These are phyloP conservation scores for Cercopithecus mona DNA, from an alignment of 2,113 vertebrate species.

Conservation along the genomic window DNA sequence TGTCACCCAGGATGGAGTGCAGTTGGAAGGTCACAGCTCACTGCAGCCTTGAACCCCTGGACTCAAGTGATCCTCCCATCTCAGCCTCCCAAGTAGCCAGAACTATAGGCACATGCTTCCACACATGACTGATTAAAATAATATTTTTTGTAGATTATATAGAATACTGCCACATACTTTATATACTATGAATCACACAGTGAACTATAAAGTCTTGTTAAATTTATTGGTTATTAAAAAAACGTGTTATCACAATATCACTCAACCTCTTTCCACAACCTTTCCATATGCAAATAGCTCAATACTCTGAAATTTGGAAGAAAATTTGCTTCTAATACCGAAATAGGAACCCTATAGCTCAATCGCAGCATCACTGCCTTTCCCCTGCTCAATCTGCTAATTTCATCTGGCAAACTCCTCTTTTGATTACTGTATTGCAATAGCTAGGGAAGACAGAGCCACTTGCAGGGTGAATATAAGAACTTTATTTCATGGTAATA, in stretches of 20 bases:
- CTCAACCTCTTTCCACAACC: not conserved
- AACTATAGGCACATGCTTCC: too few species aligned
- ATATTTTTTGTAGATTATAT: too few species aligned
- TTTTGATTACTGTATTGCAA: not conserved
- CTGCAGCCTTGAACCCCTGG: too few species aligned
- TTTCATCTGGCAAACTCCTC: not conserved
- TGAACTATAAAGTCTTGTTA: not conserved
- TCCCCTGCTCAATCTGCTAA: not conserved
- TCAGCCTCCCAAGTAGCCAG: too few species aligned
- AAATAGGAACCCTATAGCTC: not conserved
- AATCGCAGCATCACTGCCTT: not conserved
- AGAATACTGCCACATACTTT: not conserved
- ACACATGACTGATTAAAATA: too few species aligned
- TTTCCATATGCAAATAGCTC: not conserved
- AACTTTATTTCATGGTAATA: constrained; percentile 12
- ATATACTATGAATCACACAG: not conserved
- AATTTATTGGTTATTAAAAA: not conserved
- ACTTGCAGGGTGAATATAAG: constrained; percentile 5
- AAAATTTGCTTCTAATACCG: not conserved
- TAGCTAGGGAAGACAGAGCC: not conserved
- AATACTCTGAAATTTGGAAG: not conserved
- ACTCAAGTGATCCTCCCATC: too few species aligned
- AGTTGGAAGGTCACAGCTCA: too few species aligned
- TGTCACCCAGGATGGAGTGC: too few species aligned
- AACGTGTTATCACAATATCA: not conserved